Evolutionary conservation across 1,140 invertebrate genomes (phyloP).

Genomic region (Trinorchestia longiramus): DNA sequence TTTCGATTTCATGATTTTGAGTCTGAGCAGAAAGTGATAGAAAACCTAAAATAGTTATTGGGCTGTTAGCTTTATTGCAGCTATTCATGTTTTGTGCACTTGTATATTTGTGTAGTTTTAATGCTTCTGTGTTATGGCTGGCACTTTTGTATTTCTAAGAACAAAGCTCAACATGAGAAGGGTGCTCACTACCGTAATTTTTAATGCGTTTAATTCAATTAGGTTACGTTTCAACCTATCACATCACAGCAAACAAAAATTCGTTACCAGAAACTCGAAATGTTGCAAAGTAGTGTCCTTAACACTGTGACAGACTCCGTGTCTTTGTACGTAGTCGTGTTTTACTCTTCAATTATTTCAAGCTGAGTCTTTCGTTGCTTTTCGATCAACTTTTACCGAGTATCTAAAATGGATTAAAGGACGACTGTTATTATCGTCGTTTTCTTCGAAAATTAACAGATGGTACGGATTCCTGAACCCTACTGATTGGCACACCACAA

Average conservation of each 20-base stretch:
- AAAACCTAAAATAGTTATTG: not conserved
- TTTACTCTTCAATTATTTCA: too few relatives aligned
- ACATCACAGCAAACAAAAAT: not conserved
- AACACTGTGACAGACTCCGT: not conserved
- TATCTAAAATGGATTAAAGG: too few relatives aligned
- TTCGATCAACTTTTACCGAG: too few relatives aligned
- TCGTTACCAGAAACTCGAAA: not conserved
- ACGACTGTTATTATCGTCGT: too few relatives aligned
- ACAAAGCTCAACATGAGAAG: not conserved
- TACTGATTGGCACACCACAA: too few relatives aligned
- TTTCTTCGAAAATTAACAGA: too few relatives aligned
- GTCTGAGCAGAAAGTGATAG: not conserved
- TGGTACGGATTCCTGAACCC: too few relatives aligned
- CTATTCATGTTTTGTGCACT: not conserved
- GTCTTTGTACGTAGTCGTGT: too few relatives aligned
- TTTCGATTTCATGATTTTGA: not conserved
- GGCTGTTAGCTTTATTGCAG: not conserved
- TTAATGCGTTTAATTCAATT: not conserved
- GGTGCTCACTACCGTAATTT: not conserved
- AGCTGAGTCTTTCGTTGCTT: too few relatives aligned
- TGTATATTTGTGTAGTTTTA: not conserved
- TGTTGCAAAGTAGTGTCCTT: not conserved
- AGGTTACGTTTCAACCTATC: not conserved
- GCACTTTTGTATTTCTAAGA: not conserved
- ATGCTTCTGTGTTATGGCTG: not conserved